Evolutionary conservation across 2,888 invertebrate species (phyloP), one percentile per base, ranked within the genome.

Genomic region (Gisinianus flammeolus): DNA sequence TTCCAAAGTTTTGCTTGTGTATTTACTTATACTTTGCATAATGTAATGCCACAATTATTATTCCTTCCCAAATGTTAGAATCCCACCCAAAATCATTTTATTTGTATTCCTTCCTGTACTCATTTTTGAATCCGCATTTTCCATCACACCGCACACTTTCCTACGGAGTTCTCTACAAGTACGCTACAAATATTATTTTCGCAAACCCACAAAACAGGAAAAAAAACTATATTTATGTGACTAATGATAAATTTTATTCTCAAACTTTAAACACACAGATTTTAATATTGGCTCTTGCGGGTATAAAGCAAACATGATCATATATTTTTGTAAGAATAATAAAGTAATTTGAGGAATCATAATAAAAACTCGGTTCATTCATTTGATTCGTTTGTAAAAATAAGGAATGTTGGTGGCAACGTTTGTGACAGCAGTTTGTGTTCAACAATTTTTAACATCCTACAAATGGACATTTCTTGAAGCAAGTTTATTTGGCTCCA

Each of bases 401-500:
- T n/a, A n/a, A 2, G 85, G 84, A 44, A 83, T 84, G 83, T 22
- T 83, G 1, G 74, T 85, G 0, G 79, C 83, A 22, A 83, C 85
- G 0, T 79, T 82, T 31, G n/a, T 81, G 10, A 85, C 84, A 0
- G 85, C 83, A 2, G 26, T 76, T 2, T 67, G 83, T 10, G 82
- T 83, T 26, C 77, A 80, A 31, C 78, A 77, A 24, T 84, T 84
- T 33, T 74, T 85, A 31, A 76, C 76, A 44, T 70, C 77, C n/a
- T 86, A 87, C 76, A 77, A 85, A 16, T 88, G 88, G 88, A 80
- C 83, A 22, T 87, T 87, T 86, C 81, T 83, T 4, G 83, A 85
- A 26, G 86, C 87, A 2, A 82, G 87, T 77, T 85, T 88, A 79
- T 88, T 88, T 83, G 88, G 88, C 0, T 83, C 87, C 5, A 87